Percentiles rank a stretch among this genome's conserved stretches.
phyloP scores from a whole-genome alignment of 1,140 invertebrate genomes.

The Conopomorpha cramerella region DNA sequence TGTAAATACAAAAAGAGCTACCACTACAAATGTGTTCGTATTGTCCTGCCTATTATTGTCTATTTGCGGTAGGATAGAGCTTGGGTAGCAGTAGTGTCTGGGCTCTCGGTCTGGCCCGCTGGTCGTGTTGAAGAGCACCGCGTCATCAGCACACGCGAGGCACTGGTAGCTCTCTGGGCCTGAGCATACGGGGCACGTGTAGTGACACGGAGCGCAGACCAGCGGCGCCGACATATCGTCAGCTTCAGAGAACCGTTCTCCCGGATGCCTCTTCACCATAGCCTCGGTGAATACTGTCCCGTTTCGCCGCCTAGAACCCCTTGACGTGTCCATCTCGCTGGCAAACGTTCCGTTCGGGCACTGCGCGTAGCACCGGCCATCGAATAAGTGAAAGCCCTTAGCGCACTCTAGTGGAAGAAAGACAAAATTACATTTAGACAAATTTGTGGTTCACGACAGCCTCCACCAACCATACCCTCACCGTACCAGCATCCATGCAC shows the following conservation, averaged over 20 bases:
- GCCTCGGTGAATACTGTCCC: conserved; percentile 25
- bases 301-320: conserved; percentile 42
- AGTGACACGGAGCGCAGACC: conserved; percentile 42
- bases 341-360: conserved; percentile 44
- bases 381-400: conserved; percentile 55
- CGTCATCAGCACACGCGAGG: conserved; percentile 37
- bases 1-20: conserved; percentile 19
- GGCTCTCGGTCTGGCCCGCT: conserved; percentile 26
- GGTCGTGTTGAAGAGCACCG: conserved; percentile 28
- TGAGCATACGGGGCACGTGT: conserved; percentile 38
- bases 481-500: conserved; percentile 49
- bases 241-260: conserved; percentile 33
- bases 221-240: conserved; percentile 37
- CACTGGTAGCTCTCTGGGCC: conserved; percentile 40
- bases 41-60: conserved; percentile 34
- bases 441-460: conserved; percentile 12
- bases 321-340: conserved; percentile 33
- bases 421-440: conserved; percentile 29
- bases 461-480: conserved; percentile 56
- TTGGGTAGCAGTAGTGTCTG: conserved; percentile 41
- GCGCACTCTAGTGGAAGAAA: conserved; percentile 53
- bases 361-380: conserved; percentile 39
- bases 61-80: conserved; percentile 30
- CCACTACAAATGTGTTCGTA: conserved; percentile 23
- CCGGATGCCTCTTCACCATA: conserved; percentile 9